Evolutionary conservation across 2,888 invertebrate species (phyloP).

Genomic region (Leptura quadrifasciata): DNA sequence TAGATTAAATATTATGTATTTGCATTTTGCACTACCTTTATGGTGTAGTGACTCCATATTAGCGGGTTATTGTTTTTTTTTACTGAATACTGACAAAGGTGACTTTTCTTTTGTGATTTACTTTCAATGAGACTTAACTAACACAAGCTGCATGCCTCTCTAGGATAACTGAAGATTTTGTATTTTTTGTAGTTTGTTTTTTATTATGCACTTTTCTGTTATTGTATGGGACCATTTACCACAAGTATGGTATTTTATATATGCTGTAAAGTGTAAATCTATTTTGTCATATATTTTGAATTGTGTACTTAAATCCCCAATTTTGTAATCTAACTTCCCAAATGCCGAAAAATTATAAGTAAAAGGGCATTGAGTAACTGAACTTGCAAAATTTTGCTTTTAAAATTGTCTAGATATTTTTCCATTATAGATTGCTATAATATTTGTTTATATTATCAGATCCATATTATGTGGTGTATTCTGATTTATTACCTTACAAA

Average conservation of each 20-base stretch:
- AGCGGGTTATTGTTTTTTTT: slow-evolving; percentile 17
- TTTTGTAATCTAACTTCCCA: too few species aligned
- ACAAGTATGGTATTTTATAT: slow-evolving; percentile 22
- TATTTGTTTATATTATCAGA: too few species aligned
- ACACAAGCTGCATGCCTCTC: slow-evolving; percentile 37
- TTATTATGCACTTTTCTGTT: slow-evolving; percentile 37
- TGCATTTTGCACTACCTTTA: slow-evolving; percentile 19
- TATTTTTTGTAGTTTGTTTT: slow-evolving; percentile 37
- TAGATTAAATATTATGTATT: neutral
- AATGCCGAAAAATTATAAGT: too few species aligned
- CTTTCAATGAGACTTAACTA: slow-evolving; percentile 34
- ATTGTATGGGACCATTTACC: neutral
- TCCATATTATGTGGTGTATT: too few species aligned
- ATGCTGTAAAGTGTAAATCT: neutral
- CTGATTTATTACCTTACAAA: too few species aligned
- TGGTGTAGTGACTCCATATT: slow-evolving; percentile 22
- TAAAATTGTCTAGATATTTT: too few species aligned
- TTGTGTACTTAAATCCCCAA: neutral
- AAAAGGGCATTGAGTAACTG: too few species aligned
- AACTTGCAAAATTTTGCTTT: too few species aligned
- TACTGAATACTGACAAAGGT: slow-evolving; percentile 29
- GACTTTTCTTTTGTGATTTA: slow-evolving; percentile 28
- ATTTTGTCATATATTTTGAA: neutral
- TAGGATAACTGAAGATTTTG: slow-evolving; percentile 25
- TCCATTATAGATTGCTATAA: too few species aligned